Conservation (phyloP, 2,113 vertebrate genomes). For the Crotalus helleri region DNA sequence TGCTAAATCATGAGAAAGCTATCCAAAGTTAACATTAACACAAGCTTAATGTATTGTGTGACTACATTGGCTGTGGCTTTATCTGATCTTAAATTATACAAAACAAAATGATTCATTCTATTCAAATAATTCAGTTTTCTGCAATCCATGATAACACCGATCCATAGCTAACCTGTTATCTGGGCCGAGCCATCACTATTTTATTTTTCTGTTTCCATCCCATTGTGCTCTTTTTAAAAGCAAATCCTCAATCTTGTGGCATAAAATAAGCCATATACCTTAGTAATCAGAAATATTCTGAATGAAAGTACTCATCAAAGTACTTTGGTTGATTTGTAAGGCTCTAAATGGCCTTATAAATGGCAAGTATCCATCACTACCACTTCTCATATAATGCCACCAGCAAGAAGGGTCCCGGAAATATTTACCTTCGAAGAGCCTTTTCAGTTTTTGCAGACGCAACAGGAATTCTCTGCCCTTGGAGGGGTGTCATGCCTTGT, state of each 20-base stretch:
- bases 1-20: neutral
- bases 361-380: neutral
- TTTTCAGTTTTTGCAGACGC: neutral
- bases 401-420: neutral
- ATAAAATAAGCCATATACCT: neutral
- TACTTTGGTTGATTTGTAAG: neutral
- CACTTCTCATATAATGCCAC: neutral
- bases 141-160: neutral
- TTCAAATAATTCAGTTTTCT: neutral
- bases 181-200: neutral
- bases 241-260: neutral
- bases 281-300: neutral
- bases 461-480: neutral
- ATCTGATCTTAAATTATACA: neutral
- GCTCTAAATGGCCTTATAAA: neutral
- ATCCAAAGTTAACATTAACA: neutral
- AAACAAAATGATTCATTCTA: neutral
- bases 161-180: neutral
- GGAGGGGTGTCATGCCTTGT: neutral
- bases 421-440: neutral
- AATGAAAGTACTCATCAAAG: neutral
- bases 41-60: neutral
- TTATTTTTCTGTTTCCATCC: neutral
- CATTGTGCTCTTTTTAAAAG: neutral
- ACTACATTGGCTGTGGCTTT: neutral